Percentiles rank a stretch among this genome's conserved stretches.
Evolutionary conservation across 2,888 invertebrate genomes (phyloP).

Genomic region (Anoplius nigerrimus): DNA sequence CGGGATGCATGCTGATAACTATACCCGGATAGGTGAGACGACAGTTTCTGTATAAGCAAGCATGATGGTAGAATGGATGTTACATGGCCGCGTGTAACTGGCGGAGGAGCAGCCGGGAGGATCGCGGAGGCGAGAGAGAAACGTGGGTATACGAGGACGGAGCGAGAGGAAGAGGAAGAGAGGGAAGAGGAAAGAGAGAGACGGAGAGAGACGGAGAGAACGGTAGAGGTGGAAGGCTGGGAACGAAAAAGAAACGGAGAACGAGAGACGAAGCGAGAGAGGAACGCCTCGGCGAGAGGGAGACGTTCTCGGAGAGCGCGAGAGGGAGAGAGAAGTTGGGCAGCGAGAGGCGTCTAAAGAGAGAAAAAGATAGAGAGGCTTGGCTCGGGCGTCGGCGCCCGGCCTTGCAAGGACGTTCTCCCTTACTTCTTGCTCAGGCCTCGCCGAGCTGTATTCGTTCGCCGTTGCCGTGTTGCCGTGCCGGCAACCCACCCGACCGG

Average conservation of each 20-base stretch:
- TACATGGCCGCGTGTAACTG: constrained; percentile 44
- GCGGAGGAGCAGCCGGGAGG: constrained; percentile 39
- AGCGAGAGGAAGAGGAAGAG: constrained; percentile 14
- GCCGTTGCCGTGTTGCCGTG: constrained; percentile 37
- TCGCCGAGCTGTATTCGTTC: constrained; percentile 45
- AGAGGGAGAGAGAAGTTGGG: constrained; percentile 25
- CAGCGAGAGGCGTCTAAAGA: constrained; percentile 30
- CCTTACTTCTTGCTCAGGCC: constrained; percentile 52
- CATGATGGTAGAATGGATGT: constrained; percentile 53
- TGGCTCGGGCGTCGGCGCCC: constrained; percentile 63
- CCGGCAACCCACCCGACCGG: constrained; percentile 46
- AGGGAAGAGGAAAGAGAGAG: constrained; percentile 21
- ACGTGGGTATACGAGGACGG: constrained; percentile 18
- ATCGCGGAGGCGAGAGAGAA: constrained; percentile 32
- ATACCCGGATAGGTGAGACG: constrained; percentile 55
- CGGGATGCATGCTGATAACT: constrained; percentile 41
- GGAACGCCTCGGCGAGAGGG: constrained; percentile 24
- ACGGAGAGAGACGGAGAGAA: constrained; percentile 18
- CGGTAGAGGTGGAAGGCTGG: constrained; percentile 11
- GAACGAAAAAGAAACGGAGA: constrained; percentile 12
- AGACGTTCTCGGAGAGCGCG: constrained; percentile 11
- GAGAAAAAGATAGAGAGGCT: constrained; percentile 42
- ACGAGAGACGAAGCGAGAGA: constrained; percentile 15
- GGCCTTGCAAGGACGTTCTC: constrained; percentile 70
- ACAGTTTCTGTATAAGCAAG: constrained; percentile 51